Percentiles rank a stretch among this genome's conserved stretches.
These are phyloP conservation scores for Clarias pachynema DNA, from an alignment of 2,797 vertebrate species.

Conservation along the genomic window DNA sequence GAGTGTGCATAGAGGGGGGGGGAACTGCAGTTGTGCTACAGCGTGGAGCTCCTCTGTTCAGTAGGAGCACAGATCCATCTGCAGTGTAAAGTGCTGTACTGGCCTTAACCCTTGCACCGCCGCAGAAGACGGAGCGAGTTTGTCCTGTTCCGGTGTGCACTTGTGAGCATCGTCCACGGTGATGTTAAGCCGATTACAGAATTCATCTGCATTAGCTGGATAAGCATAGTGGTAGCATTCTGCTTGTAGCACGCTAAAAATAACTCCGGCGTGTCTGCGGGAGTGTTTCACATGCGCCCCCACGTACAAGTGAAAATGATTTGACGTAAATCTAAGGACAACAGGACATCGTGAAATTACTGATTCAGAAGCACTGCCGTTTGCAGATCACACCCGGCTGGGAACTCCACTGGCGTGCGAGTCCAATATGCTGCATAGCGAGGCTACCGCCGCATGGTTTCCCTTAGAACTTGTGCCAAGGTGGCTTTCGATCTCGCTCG, in stretches of 20 bases:
- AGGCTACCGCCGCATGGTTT: slow-evolving; percentile 12
- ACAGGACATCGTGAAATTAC: background rate
- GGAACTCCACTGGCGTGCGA: background rate
- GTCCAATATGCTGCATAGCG: slow-evolving; percentile 32
- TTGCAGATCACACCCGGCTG: slow-evolving; percentile 27
- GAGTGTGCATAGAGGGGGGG: slow-evolving; percentile 57
- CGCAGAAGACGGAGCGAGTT: background rate
- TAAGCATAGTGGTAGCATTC: background rate
- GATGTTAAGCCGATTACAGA: background rate
- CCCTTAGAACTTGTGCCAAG: slow-evolving; percentile 27
- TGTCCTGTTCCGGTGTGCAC: slow-evolving; percentile 33
- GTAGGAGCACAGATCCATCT: slow-evolving; percentile 76
- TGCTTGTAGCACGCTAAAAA: background rate
- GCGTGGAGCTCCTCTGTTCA: slow-evolving; percentile 75
- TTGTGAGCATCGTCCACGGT: background rate
- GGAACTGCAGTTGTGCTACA: slow-evolving; percentile 78
- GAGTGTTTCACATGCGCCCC: background rate
- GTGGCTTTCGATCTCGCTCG: slow-evolving; percentile 2
- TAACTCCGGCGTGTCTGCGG: background rate
- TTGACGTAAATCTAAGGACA: background rate
- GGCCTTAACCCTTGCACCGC: slow-evolving; percentile 75
- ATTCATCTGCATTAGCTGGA: background rate
- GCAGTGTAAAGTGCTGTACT: slow-evolving; percentile 82
- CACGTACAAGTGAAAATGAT: background rate
- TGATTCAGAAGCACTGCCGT: background rate